Percentiles rank a stretch among this genome's conserved stretches.
Evolutionary conservation across 2,888 invertebrate genomes (phyloP).

Genomic region (Micoletzkya japonica): DNA sequence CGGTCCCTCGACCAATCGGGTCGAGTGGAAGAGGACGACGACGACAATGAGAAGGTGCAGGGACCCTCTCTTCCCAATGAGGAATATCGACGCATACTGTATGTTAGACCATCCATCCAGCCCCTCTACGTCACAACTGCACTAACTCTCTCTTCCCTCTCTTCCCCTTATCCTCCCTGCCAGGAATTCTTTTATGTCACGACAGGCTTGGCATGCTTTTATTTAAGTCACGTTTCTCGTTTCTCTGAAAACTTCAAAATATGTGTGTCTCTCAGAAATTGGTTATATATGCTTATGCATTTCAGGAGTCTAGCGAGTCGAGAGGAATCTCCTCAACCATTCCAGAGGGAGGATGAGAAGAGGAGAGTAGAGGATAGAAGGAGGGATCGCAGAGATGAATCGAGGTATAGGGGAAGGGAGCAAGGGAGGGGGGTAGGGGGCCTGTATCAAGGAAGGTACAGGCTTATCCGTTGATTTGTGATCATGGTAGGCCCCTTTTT

Average conservation of each 20-base stretch:
- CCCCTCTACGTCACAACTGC: too few species aligned
- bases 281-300: neutral
- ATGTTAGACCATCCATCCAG: too few species aligned
- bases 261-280: neutral
- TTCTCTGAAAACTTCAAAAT: too few species aligned
- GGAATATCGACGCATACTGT: conserved; percentile 47
- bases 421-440: neutral
- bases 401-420: conserved; percentile 9
- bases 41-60: conserved; percentile 28
- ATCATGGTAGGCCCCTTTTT: too few species aligned
- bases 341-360: conserved; percentile 1
- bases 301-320: conserved; percentile 34
- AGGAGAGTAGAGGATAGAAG: neutral
- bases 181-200: too few species aligned
- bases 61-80: conserved; percentile 50
- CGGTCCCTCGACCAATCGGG: conserved; percentile 20
- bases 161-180: too few species aligned
- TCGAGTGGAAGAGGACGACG: conserved; percentile 27
- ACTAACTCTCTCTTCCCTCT: too few species aligned
- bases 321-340: conserved; percentile 26
- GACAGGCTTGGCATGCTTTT: too few species aligned
- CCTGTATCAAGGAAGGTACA: too few species aligned
- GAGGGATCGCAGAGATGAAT: neutral
- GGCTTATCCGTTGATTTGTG: too few species aligned
- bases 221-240: too few species aligned